Base-by-base conservation (phyloP, 2,113 vertebrate species). In the Eulemur rufifrons region DNA sequence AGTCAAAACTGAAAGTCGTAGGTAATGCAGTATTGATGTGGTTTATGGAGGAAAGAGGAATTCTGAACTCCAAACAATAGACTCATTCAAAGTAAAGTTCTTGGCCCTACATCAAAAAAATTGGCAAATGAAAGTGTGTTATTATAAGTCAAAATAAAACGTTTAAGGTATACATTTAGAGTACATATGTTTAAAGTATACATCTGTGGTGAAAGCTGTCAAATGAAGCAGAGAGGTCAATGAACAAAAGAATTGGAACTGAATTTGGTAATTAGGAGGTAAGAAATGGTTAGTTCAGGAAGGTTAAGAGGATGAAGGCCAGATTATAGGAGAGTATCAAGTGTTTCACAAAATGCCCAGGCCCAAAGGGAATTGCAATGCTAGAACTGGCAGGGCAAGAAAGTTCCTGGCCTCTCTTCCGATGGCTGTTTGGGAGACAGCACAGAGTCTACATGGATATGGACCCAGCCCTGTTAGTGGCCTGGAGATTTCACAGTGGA, bases 341-440 rank as follows among this genome's bases (percentile, higher is more conserved):
- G 90, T 92, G 80, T 95, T 97, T 93, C 96, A 95, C 94, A 76
- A n/a, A 20, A 82, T 89, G 95, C 96, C 97, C 95, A 96, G 87
- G 95, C 97, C 97, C 95, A 13, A 64, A 77, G 68, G 69, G 12
- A 96, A 94, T 5, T 54, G 82, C 87, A 89, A 95, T 92, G 97
- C 95, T 96, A 94, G 93, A 95, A 89, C 80, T 4, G 80, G 92
- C 80, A 73, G 97, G 96, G 94, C 94, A 68, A 90, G 87, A 96
- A 96, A 95, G 97, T 84, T 97, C 78, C 86, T 52, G 61, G 92
- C 21, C 25, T 63, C 50, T 85, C 56, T 84, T 63, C 61, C 11
- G 12, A 32, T 39, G 9, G 27, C 2, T 6, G 59, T 54, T 78
- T 9, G 23, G 68, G 64, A 80, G 45, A 39, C 11, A 63, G 37